phyloP scores from a whole-genome alignment of 2,888 invertebrate genomes.

The Suillia variegata region DNA sequence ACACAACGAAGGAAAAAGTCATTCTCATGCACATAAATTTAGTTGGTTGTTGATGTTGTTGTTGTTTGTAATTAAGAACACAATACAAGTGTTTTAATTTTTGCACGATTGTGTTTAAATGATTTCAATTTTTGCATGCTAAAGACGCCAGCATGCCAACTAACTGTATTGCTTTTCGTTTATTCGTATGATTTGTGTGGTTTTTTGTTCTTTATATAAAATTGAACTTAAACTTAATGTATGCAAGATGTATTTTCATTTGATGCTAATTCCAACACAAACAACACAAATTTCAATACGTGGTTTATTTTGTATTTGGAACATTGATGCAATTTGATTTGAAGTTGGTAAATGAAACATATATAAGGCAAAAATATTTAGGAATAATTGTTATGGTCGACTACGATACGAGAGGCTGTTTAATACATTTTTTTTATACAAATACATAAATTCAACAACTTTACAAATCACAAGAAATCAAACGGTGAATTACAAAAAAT shows the following conservation, averaged over 20 bases:
- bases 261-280: too few species aligned
- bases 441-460: too few species aligned
- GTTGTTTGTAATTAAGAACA: background rate
- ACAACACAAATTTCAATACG: too few species aligned
- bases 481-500: too few species aligned
- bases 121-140: conserved; percentile 4
- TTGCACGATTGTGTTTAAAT: too few species aligned
- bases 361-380: conserved; percentile 41
- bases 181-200: conserved; percentile 8
- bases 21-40: too few species aligned
- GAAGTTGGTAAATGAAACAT: conserved; percentile 11
- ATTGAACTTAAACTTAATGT: background rate
- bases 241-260: conserved; percentile 26
- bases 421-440: conserved; percentile 18
- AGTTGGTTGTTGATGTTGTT: conserved; percentile 3
- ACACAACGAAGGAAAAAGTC: too few species aligned
- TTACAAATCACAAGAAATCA: too few species aligned
- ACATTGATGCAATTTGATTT: background rate
- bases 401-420: conserved; percentile 6
- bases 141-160: too few species aligned
- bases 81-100: background rate
- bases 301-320: too few species aligned
- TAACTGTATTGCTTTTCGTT: conserved; percentile 5
- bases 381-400: conserved; percentile 29
- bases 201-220: conserved; percentile 1